Conservation (phyloP, 2,888 invertebrate species). For the Aporophyla lueneburgensis region DNA sequence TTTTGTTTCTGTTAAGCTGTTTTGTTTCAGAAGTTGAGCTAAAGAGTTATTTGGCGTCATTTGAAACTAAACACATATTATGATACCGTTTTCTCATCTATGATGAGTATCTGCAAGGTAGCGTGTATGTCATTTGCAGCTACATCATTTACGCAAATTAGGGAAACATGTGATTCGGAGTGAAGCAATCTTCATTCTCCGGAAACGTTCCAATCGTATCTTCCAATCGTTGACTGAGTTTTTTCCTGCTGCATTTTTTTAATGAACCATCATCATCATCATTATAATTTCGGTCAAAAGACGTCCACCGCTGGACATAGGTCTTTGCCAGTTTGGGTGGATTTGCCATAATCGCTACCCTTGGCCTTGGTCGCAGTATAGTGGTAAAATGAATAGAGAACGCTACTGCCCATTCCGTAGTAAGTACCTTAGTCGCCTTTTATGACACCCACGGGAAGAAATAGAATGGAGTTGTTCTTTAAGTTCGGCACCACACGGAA, state of each 20-base stretch:
- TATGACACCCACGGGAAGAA: too few relatives aligned
- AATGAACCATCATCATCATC: too few relatives aligned
- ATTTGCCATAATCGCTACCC: too few relatives aligned
- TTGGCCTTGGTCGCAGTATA: too few relatives aligned
- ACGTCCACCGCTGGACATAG: too few relatives aligned
- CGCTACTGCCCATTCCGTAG: too few relatives aligned
- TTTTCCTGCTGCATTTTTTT: background rate
- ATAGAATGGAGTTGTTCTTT: too few relatives aligned
- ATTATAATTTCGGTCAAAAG: too few relatives aligned
- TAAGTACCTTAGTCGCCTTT: too few relatives aligned
- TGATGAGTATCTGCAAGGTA: background rate
- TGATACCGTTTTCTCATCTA: slow-evolving; percentile 10
- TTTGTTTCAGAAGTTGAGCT: slow-evolving; percentile 25
- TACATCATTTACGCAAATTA: slow-evolving; percentile 18
- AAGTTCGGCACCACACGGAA: too few relatives aligned
- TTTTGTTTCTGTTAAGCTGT: slow-evolving; percentile 45
- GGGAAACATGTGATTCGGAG: slow-evolving; percentile 11
- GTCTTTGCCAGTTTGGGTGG: too few relatives aligned
- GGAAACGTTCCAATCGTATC: background rate
- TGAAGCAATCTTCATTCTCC: slow-evolving; percentile 27
- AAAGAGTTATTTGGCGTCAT: slow-evolving; percentile 14
- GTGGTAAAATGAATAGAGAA: too few relatives aligned
- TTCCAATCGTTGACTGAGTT: background rate
- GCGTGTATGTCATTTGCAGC: slow-evolving; percentile 11
- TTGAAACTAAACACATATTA: slow-evolving; percentile 23